Conservation (phyloP, 2,113 vertebrate genomes). For the Blennius ocellaris region DNA sequence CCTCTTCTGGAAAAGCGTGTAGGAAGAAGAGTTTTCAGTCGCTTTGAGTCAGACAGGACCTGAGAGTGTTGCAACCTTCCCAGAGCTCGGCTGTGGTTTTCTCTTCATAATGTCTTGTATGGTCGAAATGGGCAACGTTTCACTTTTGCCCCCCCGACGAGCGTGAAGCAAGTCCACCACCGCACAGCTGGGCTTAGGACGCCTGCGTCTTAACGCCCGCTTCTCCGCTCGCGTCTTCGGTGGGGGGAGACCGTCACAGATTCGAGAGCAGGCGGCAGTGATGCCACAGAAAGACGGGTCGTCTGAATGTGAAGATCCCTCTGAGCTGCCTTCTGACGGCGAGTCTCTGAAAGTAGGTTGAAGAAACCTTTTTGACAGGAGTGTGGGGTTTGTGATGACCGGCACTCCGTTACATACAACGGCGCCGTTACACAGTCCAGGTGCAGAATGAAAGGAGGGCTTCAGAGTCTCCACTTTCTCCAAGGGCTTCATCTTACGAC, state of each 20-base stretch:
- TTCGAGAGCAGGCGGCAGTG: constrained; percentile 85
- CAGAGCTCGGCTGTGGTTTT: constrained; percentile 88
- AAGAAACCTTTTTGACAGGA: constrained; percentile 82
- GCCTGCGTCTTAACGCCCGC: constrained; percentile 88
- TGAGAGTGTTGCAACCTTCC: constrained; percentile 88
- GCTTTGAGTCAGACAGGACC: constrained; percentile 83
- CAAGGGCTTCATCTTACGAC: constrained; percentile 86
- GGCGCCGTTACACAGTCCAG: constrained; percentile 85
- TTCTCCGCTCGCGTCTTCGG: constrained; percentile 90
- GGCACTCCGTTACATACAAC: constrained; percentile 84
- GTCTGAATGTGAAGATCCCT: constrained; percentile 94
- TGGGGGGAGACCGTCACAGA: constrained; percentile 89
- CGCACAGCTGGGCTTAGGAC: constrained; percentile 85
- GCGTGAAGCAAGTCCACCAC: constrained; percentile 89
- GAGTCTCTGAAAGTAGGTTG: constrained; percentile 86
- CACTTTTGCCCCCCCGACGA: constrained; percentile 64
- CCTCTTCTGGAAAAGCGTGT: constrained; percentile 35
- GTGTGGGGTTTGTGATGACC: constrained; percentile 79
- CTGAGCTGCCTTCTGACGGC: constrained; percentile 91
- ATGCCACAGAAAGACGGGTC: constrained; percentile 97
- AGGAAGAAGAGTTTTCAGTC: neutral
- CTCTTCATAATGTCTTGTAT: constrained; percentile 90
- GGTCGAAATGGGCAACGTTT: constrained; percentile 82
- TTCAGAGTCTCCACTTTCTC: constrained; percentile 89
- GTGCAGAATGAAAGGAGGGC: constrained; percentile 72